phyloP scores from a whole-genome alignment of 2,888 invertebrate species.

The Lucinisca nassula region DNA sequence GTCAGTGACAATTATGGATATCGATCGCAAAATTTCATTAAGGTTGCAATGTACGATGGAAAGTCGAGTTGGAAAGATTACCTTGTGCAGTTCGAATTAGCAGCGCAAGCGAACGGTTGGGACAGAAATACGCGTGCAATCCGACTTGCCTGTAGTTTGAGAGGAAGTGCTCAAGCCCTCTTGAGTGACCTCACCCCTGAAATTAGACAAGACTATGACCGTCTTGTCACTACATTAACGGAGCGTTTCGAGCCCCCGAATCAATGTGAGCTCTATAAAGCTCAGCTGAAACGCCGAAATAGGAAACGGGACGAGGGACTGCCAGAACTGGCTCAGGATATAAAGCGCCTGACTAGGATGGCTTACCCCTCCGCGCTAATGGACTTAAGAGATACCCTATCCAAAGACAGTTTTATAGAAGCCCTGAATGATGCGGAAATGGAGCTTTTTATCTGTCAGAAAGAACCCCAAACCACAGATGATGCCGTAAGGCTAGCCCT shows the following conservation, averaged over 20 bases:
- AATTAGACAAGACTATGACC: not conserved
- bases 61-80: slow-evolving; percentile 5
- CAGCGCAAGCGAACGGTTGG: too few species aligned
- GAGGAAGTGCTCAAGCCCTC: slow-evolving; percentile 2
- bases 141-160: not conserved
- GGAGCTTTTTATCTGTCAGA: not conserved
- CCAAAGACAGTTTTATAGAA: not conserved
- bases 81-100: not conserved
- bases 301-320: not conserved
- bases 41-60: not conserved
- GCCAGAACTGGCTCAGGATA: slow-evolving; percentile 1
- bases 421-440: slow-evolving; percentile 3
- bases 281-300: not conserved
- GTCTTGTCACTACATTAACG: not conserved
- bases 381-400: not conserved
- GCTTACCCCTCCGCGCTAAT: not conserved
- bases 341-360: slow-evolving; percentile 5
- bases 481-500: not conserved
- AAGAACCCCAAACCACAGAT: not conserved
- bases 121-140: not conserved
- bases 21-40: not conserved
- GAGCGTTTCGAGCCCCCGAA: slow-evolving; percentile 3
- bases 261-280: not conserved
- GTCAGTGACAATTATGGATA: not conserved
- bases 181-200: not conserved